Conservation (phyloP, 2,888 invertebrate genomes). For the Dromius quadrimaculatus region DNA sequence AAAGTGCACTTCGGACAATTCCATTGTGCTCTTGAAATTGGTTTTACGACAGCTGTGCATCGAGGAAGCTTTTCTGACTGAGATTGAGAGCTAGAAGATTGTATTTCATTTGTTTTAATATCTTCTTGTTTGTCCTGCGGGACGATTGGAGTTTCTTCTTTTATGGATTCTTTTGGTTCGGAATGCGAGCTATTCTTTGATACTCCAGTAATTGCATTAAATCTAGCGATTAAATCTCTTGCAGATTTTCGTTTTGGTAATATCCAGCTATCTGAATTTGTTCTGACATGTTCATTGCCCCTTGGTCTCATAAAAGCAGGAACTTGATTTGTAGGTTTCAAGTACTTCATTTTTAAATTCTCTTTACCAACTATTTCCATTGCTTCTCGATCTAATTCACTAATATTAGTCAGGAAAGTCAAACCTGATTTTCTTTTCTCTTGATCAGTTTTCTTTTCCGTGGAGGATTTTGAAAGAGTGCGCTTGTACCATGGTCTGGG, state of each 20-base stretch:
- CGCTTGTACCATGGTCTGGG: slow-evolving; percentile 79
- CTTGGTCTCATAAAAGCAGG: slow-evolving; percentile 65
- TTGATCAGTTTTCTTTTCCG: slow-evolving; percentile 62
- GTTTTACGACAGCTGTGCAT: slow-evolving; percentile 37
- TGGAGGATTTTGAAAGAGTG: slow-evolving; percentile 61
- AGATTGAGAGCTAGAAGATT: background rate
- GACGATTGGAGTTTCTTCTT: slow-evolving; percentile 54
- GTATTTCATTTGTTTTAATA: slow-evolving; percentile 33
- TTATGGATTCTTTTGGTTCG: slow-evolving; percentile 59
- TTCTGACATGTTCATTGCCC: slow-evolving; percentile 57
- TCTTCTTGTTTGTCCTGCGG: slow-evolving; percentile 24
- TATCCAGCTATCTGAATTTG: slow-evolving; percentile 60
- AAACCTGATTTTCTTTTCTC: slow-evolving; percentile 72
- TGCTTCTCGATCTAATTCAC: slow-evolving; percentile 84
- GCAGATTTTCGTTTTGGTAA: slow-evolving; percentile 65
- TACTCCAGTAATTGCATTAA: slow-evolving; percentile 73
- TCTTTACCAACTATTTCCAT: slow-evolving; percentile 77
- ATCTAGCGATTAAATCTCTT: slow-evolving; percentile 73
- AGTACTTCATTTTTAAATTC: slow-evolving; percentile 60
- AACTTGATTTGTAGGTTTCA: slow-evolving; percentile 29
- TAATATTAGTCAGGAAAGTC: slow-evolving; percentile 79
- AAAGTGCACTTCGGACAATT: slow-evolving; percentile 73
- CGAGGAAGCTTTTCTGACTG: background rate
- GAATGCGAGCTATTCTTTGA: slow-evolving; percentile 69
- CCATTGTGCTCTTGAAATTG: slow-evolving; percentile 64